Evolutionary conservation across 2,888 invertebrate species (phyloP).

Genomic region (Ecdyonurus torrentis): DNA sequence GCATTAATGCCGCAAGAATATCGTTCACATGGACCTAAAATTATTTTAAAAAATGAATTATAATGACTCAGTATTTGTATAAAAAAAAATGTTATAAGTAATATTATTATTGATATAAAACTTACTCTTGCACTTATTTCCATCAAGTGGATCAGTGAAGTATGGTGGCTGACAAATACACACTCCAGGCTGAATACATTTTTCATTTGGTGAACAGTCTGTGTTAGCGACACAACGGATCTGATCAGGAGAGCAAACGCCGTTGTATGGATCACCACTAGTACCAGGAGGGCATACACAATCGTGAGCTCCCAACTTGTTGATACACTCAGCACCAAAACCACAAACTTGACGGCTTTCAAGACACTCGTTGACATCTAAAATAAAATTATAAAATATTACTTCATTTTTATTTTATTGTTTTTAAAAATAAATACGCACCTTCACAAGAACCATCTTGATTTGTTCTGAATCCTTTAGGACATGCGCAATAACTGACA

Average conservation of each 20-base stretch:
- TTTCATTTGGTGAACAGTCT: constrained; percentile 73
- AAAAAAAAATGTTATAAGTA: neutral
- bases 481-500: constrained; percentile 85
- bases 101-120: constrained; percentile 9
- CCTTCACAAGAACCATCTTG: constrained; percentile 61
- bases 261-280: constrained; percentile 64
- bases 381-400: constrained; percentile 1
- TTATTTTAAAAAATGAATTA: neutral
- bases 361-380: constrained; percentile 66
- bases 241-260: constrained; percentile 65
- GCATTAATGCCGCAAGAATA: constrained; percentile 81
- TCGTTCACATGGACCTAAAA: constrained; percentile 59
- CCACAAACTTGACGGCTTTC: constrained; percentile 63
- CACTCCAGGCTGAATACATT: constrained; percentile 80
- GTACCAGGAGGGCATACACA: constrained; percentile 71
- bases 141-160: constrained; percentile 65
- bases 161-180: constrained; percentile 85
- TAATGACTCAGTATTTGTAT: neutral
- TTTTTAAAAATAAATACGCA: constrained; percentile 14
- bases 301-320: constrained; percentile 56
- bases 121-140: constrained; percentile 69
- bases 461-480: constrained; percentile 63
- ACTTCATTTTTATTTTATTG: neutral
- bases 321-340: constrained; percentile 73
- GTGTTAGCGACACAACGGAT: constrained; percentile 65